Conservation (phyloP, 1,140 invertebrate genomes). For the Augochlora pura region DNA sequence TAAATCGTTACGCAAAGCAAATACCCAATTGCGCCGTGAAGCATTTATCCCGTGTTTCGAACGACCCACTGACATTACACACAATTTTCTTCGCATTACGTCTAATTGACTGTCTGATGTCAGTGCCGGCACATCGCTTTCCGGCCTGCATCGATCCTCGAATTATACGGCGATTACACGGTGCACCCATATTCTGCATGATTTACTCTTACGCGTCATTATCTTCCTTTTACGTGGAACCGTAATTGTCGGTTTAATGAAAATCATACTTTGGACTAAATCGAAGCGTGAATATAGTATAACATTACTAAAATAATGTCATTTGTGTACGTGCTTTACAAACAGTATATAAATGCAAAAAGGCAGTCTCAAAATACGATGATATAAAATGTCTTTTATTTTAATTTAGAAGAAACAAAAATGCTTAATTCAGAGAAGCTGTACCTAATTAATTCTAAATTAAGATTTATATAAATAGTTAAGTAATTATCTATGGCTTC, state of each 20-base stretch:
- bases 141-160: slow-evolving; percentile 48
- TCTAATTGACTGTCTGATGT: slow-evolving; percentile 62
- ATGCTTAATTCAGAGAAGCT: too few relatives aligned
- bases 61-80: slow-evolving; percentile 40
- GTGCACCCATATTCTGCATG: slow-evolving; percentile 35
- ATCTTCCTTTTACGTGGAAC: not conserved
- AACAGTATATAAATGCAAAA: too few relatives aligned
- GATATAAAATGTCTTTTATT: too few relatives aligned
- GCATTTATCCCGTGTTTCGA: slow-evolving; percentile 43
- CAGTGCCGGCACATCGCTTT: slow-evolving; percentile 52
- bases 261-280: slow-evolving; percentile 16
- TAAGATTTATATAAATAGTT: too few relatives aligned
- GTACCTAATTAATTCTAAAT: too few relatives aligned
- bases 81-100: slow-evolving; percentile 66
- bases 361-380: too few relatives aligned
- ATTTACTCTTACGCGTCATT: slow-evolving; percentile 41
- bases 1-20: slow-evolving; percentile 15
- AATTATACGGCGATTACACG: slow-evolving; percentile 60
- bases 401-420: too few relatives aligned
- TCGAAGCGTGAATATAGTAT: not conserved
- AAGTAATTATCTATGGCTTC: too few relatives aligned
- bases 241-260: slow-evolving; percentile 9
- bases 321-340: too few relatives aligned
- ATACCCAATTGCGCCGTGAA: slow-evolving; percentile 42
- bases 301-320: too few relatives aligned